Base-by-base conservation (phyloP, 2,797 vertebrate species). In the Lithobates pipiens region DNA sequence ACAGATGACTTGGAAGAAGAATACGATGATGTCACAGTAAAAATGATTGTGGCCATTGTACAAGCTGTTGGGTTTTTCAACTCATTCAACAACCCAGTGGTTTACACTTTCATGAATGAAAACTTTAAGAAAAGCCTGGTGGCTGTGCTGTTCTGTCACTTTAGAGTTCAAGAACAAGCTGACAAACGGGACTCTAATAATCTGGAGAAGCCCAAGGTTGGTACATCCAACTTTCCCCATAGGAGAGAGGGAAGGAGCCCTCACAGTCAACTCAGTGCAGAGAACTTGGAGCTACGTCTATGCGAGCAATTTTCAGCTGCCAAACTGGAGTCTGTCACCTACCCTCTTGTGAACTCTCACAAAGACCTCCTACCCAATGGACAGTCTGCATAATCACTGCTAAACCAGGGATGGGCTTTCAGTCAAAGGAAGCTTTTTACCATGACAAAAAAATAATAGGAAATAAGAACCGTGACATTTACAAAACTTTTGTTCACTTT, bases 31-130 rank as follows among this genome's bases (percentile, higher is more conserved):
- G 93, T 95, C 46, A 96, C 95, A 0, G 76, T 96, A 1, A 95
- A 91, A 92, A 96, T 92, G 91, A 95, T 96, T 85, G 85, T 96
- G 8, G 95, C 96, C 27, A 89, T 95, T 0, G 95, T 96, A 10
- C 96, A 96, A 91, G 95, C 95, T 84, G 93, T 96, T 1, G 96
- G 96, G 10, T 96, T 96, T 90, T 96, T 93, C 89, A 96, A 96
- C 92, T 96, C 96, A 85, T 96, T 96, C 88, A 96, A 96, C 91
- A 96, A 96, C 77, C 95, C 96, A 11, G 93, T 96, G 3, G 93
- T 96, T 34, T 96, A 96, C 10, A 95, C 95, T 34, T 96, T 96
- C 91, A 95, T 96, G 95, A 96, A 96, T 27, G 95, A 96, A 88
- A 96, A 95, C 91, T 96, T 96, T 89, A 96, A 96, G 90, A 95